Conservation (phyloP, 1,140 invertebrate species). For the Mya arenaria region DNA sequence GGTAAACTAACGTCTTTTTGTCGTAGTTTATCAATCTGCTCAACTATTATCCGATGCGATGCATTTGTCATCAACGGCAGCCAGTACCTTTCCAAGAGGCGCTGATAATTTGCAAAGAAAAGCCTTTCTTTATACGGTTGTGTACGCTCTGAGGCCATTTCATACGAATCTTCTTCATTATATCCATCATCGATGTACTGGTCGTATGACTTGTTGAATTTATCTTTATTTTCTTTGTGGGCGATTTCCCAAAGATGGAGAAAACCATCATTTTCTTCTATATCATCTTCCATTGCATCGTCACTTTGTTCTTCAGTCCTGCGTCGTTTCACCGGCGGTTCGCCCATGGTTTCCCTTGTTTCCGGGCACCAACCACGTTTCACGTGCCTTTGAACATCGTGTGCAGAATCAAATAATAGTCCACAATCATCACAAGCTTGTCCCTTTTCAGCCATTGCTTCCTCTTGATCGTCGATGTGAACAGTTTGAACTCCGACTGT, state of each 20-base stretch:
- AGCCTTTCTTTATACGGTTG: not conserved
- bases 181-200: constrained; percentile 18
- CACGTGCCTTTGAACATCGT: no score
- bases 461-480: no score
- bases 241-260: constrained; percentile 4
- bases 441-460: no score
- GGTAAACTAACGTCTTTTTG: not conserved
- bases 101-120: constrained; percentile 24
- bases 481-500: no score
- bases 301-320: no score
- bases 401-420: no score
- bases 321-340: no score
- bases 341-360: no score
- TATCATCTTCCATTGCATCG: not conserved
- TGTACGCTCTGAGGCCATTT: constrained; percentile 4
- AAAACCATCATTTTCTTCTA: constrained; percentile 18
- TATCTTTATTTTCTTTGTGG: not conserved
- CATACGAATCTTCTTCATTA: constrained; percentile 14
- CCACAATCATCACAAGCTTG: no score
- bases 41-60: not conserved
- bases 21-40: not conserved
- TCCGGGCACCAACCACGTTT: no score
- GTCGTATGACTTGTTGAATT: constrained; percentile 21
- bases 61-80: constrained; percentile 10
- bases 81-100: constrained; percentile 9